Evolutionary conservation across 1,140 invertebrate species (phyloP), one percentile per base, ranked within the genome.

Genomic region (Pseudomyrmex gracilis): DNA sequence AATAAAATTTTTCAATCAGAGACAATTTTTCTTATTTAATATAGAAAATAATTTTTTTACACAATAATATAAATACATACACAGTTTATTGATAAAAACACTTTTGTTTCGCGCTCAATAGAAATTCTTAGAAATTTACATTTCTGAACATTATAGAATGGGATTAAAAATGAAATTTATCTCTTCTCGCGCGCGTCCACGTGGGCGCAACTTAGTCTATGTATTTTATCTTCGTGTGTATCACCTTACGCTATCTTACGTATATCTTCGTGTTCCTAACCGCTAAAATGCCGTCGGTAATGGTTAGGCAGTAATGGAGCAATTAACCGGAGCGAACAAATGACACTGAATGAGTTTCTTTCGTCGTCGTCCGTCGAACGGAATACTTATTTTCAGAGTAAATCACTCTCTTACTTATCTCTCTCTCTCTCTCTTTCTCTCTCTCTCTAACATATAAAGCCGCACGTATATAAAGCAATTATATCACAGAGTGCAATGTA

Each of bases 151-250:
- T n/a, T 17, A 43, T 24, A 15, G 34, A 43, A 43, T 20, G 43
- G 15, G 49, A n/a, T n/a, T n/a, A 61, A 61, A 34, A 73, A 73
- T 2, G 43, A 60, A 61, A 74, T 60, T 74, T 61, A 61, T 4
- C 2, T 74, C 47, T 22, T 8, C 20, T 61, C 7, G 4, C 45
- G 7, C 5, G n/a, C 73, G 2, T 20, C 10, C 45, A 58, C 17
- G n/a, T 13, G 51, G 24, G 20, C 12, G 20, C 24, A 73, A 73
- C 57, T 73, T 73, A 20, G 55, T 60, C 43, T 34, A 13, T 73
- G 20, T 73, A 45, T 61, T 60, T 73, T 20, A 60, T 47, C 55
- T 20, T 60, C 24, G 20, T 34, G 34, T 34, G 34, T 20, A 60
- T 20, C 57, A 10, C 4, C 20, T 20, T 12, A 13, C 20, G 13